Base-by-base conservation (phyloP, 2,888 invertebrate genomes). In the Dicyrtoma fusca region DNA sequence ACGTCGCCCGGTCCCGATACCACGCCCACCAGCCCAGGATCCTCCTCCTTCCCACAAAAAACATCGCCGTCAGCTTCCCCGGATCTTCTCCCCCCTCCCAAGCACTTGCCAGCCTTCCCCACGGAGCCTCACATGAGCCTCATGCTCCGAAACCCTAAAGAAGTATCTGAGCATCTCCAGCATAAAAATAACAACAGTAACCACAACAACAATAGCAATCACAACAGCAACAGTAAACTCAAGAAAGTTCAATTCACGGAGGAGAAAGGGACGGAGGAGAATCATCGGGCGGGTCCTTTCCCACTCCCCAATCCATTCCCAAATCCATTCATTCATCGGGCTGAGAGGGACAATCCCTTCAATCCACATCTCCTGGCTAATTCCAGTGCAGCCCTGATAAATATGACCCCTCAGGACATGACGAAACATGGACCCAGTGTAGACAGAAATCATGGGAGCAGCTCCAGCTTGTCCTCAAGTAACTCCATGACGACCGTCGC, bases 1-100 rank as follows among this genome's bases (percentile, higher is more conserved):
- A 71, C 77, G 76, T 78, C 78, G 72, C 75, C 59, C 61, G 75
- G 77, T 78, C 79, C 77, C 77, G 78, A 72, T 13, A 65, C 69
- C 72, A 75, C 69, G 51, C 55, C 71, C n/a, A 63, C 73, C 13
- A 69, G 42, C 10, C 42, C 45, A 19, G 11, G 49, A 47, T n/a
- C 23, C 34, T 49, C 17, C 5, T 34, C 34, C 34, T 34, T 34
- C 34, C 34, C 34, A 3, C 34, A 14, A 45, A 61, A 26, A 68
- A 25, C 17, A 53, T 59, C 25, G 1, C 63, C 42, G 14, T 42
- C 49, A 21, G 63, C 63, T 45, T 65, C 26, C 21, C 69, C 34
- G 55, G 71, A 34, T 25, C 71, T 23, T 34, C 66, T 34, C 53
- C 55, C 34, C 26, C 64, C 42, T 14, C 74, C 57, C 44, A 59